Base-by-base conservation (phyloP, 2,888 invertebrate genomes). In the Nezara viridula region DNA sequence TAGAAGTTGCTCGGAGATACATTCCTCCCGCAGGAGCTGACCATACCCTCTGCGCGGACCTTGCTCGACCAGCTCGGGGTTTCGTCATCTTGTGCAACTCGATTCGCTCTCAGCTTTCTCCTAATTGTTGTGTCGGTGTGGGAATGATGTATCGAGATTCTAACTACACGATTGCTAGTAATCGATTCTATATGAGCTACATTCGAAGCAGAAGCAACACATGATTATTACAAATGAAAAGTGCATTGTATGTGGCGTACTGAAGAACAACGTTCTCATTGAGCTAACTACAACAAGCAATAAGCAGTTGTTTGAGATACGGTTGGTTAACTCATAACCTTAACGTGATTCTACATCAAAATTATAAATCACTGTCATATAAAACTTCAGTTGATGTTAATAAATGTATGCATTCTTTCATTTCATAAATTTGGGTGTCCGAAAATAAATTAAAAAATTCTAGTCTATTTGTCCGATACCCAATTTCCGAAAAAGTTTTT, bases 41-140 rank as follows among this genome's bases (percentile, higher is more conserved):
- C 37, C 32, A 3, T 3, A 47, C 49, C 37, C 9, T 0, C 66
- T 16, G 60, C 21, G 14, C 37, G 24, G 32, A 37, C 66, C 66
- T n/a, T 37, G 66, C 32, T 73, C 66, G 32, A 37, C 66, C 66
- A 73, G 32, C 19, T 73, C 66, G 19, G 16, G 66, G 66, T 73
- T 73, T 37, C 66, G 66, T 73, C 66, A 73, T 37, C 66, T 73
- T 73, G 66, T 19, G 66, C 10, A 73, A 73, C 32, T 1, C 66
- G 16, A 73, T 73, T 32, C 32, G 66, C 32, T 60, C 60, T 73
- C 66, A 73, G 66, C 66, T 73, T 73, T 73, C 66, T 73, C 66
- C 66, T 73, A 73, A 73, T 73, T 73, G 66, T 66, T 66, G 5
- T 73, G 19, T 73, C 66, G 0, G 32, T 37, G 14, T 12, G 27